Conservation (phyloP, 1,140 invertebrate genomes). For the Acarapis woodi region DNA sequence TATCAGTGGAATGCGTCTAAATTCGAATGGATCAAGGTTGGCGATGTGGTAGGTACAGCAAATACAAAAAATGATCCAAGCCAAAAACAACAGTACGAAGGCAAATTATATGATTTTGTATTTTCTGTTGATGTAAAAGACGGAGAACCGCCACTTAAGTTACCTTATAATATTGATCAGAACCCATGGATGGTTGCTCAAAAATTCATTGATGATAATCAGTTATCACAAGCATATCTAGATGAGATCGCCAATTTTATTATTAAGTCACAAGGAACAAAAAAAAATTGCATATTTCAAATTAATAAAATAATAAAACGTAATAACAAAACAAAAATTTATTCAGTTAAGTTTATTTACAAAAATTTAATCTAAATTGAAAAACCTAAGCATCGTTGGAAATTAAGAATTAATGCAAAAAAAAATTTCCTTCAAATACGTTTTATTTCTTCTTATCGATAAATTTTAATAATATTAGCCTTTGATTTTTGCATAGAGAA, state of each 20-base stretch:
- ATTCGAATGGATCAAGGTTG: slow-evolving; percentile 48
- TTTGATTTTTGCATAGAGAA: too few species aligned
- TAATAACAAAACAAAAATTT: too few species aligned
- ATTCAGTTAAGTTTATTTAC: too few species aligned
- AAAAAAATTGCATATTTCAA: too few species aligned
- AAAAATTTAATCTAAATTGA: too few species aligned
- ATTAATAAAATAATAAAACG: slow-evolving; percentile 20
- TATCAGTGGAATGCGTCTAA: slow-evolving; percentile 36
- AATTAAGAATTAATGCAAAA: too few species aligned
- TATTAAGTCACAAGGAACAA: too few species aligned
- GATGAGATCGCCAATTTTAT: slow-evolving; percentile 91
- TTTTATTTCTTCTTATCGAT: too few species aligned
- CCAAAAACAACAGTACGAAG: slow-evolving; percentile 46
- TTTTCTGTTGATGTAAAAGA: slow-evolving; percentile 81
- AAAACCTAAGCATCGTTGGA: too few species aligned
- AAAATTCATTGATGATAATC: slow-evolving; percentile 33
- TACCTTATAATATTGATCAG: slow-evolving; percentile 54
- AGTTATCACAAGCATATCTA: slow-evolving; percentile 53
- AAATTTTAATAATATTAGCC: too few species aligned
- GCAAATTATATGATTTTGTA: slow-evolving; percentile 76
- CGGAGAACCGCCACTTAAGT: slow-evolving; percentile 48
- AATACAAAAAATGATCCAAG: slow-evolving; percentile 25
- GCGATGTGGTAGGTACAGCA: slow-evolving; percentile 55
- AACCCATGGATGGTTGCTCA: slow-evolving; percentile 33
- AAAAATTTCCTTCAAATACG: too few species aligned